Conservation (phyloP, 2,797 vertebrate genomes). For the Sandelia bainsii region DNA sequence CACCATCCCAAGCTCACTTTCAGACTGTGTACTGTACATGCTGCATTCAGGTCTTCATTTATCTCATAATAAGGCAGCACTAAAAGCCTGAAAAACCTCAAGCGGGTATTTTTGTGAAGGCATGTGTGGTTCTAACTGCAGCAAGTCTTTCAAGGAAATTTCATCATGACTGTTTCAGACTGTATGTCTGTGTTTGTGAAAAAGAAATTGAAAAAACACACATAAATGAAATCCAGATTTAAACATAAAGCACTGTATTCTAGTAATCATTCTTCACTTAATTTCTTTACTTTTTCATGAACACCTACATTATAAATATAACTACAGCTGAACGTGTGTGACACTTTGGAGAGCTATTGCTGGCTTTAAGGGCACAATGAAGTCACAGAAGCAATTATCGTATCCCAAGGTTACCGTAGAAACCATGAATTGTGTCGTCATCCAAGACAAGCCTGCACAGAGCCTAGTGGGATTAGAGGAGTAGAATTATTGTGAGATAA, state of each 20-base stretch:
- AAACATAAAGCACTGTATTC: too few relatives aligned
- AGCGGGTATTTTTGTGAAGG: slow-evolving; percentile 2
- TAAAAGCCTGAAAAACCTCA: slow-evolving; percentile 3
- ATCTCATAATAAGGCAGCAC: slow-evolving; percentile 5
- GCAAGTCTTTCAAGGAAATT: slow-evolving; percentile 8
- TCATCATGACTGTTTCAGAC: background rate
- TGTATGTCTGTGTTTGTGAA: background rate
- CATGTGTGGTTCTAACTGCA: background rate
- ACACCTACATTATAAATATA: background rate
- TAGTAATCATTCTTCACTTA: background rate
- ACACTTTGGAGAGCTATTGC: background rate
- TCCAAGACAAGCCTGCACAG: slow-evolving; percentile 20
- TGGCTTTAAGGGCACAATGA: slow-evolving; percentile 39
- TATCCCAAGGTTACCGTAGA: slow-evolving; percentile 35
- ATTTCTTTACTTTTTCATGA: background rate
- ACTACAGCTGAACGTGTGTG: background rate
- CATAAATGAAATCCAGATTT: background rate
- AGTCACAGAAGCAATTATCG: slow-evolving; percentile 56
- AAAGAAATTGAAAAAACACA: slow-evolving; percentile 6
- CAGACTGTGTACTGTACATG: slow-evolving; percentile 19
- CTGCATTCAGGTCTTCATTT: slow-evolving; percentile 22
- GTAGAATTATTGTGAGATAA: slow-evolving; percentile 17
- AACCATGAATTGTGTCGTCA: slow-evolving; percentile 18
- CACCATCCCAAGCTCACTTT: slow-evolving; percentile 48
- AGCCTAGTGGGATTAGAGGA: slow-evolving; percentile 8